Percentiles rank a stretch among this genome's conserved stretches.
phyloP scores from a whole-genome alignment of 2,113 vertebrate species.

The Puffinus mauretanicus region DNA sequence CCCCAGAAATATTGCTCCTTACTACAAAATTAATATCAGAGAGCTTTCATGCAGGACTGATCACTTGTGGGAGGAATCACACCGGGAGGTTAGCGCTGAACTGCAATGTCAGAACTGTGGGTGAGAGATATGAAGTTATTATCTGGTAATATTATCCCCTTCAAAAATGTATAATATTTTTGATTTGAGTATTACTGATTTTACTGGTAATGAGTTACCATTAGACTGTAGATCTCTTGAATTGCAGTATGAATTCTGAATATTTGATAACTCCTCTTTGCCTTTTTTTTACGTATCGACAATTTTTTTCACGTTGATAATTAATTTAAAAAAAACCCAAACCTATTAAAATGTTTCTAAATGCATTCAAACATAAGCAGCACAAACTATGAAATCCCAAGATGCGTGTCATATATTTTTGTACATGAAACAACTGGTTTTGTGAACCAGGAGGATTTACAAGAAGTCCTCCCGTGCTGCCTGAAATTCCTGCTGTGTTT shows the following conservation, averaged over 20 bases:
- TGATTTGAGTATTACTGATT: not conserved
- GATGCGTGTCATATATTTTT: not conserved
- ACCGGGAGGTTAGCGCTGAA: not conserved
- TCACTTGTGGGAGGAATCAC: not conserved
- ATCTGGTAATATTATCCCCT: not conserved
- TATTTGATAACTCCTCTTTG: not conserved
- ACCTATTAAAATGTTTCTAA: not conserved
- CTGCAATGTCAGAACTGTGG: not conserved
- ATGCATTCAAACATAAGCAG: not conserved
- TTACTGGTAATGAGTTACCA: not conserved
- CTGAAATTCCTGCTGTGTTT: not conserved
- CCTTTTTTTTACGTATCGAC: not conserved
- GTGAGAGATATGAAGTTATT: not conserved
- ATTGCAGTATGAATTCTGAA: not conserved
- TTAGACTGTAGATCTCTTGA: not conserved
- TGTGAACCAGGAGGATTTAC: not conserved
- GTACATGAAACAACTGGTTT: not conserved
- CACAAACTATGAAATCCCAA: not conserved
- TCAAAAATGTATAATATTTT: not conserved
- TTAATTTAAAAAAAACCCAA: not conserved
- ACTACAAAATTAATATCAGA: not conserved
- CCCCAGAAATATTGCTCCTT: not conserved
- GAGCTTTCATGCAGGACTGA: not conserved
- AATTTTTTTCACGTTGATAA: not conserved
- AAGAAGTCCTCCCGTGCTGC: not conserved